Percentiles rank a stretch among this genome's conserved stretches.
These are phyloP conservation scores for Cantharis flavilabris DNA, from an alignment of 2,888 invertebrate species.

Conservation along the genomic window DNA sequence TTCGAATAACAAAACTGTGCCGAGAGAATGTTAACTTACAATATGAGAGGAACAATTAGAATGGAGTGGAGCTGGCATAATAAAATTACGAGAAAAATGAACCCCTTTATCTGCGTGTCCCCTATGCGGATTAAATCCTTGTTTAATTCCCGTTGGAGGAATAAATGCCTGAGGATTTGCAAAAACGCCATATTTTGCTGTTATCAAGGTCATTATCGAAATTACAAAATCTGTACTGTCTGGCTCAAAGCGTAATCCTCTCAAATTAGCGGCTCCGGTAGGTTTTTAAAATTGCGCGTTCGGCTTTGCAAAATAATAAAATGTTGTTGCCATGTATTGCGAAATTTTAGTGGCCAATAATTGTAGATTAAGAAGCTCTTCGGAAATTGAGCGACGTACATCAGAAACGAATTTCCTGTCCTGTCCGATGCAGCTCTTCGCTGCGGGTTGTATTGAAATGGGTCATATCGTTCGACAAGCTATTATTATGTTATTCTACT, in stretches of 20 bases:
- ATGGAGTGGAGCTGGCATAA: slow-evolving; percentile 27
- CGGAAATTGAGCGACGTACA: slow-evolving; percentile 39
- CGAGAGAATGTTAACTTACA: slow-evolving; percentile 30
- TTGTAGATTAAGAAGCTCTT: neutral
- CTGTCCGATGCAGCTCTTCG: slow-evolving; percentile 49
- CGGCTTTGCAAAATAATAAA: neutral
- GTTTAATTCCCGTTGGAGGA: slow-evolving; percentile 49
- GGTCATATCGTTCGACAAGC: slow-evolving; percentile 49
- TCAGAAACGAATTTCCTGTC: slow-evolving; percentile 50
- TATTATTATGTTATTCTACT: slow-evolving; percentile 45
- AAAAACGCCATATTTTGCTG: slow-evolving; percentile 55
- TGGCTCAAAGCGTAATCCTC: slow-evolving; percentile 26
- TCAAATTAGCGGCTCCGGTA: slow-evolving; percentile 19
- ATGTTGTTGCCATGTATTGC: neutral
- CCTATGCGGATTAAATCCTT: slow-evolving; percentile 34
- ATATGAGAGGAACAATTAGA: slow-evolving; percentile 14
- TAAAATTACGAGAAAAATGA: slow-evolving; percentile 40
- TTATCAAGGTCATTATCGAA: slow-evolving; percentile 56
- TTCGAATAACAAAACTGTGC: neutral
- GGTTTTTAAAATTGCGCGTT: slow-evolving; percentile 4
- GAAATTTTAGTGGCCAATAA: slow-evolving; percentile 6
- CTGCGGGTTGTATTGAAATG: slow-evolving; percentile 42
- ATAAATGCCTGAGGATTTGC: slow-evolving; percentile 53
- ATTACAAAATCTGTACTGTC: slow-evolving; percentile 41
- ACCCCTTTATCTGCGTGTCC: slow-evolving; percentile 35